phyloP scores from a whole-genome alignment of 2,888 invertebrate species.

The Diabrotica balteata region DNA sequence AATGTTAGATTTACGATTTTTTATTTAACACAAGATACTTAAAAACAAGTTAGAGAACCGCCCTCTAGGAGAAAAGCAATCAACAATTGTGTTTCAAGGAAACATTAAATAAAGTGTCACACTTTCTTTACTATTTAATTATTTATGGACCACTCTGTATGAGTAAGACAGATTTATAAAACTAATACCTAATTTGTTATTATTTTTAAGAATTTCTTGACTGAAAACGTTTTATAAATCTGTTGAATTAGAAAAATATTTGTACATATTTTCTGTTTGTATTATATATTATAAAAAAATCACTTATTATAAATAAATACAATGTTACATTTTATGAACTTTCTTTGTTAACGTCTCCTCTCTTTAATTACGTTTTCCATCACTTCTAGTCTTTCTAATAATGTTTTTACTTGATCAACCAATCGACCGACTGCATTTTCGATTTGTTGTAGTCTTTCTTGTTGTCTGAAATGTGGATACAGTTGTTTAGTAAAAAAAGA shows the following conservation, averaged over 20 bases:
- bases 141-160: conserved; percentile 10
- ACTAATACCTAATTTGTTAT: conserved; percentile 38
- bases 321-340: conserved; percentile 34
- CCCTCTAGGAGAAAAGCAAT: too few species aligned
- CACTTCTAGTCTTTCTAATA: conserved; percentile 49
- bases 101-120: too few species aligned
- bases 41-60: too few species aligned
- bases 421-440: conserved; percentile 46
- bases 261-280: conserved; percentile 50
- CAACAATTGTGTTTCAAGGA: too few species aligned
- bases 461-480: conserved; percentile 48
- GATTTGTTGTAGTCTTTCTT: conserved; percentile 49
- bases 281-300: conserved; percentile 34
- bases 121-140: conserved; percentile 12
- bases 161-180: conserved; percentile 44
- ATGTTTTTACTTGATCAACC: conserved; percentile 43
- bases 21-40: too few species aligned
- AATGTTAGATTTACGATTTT: too few species aligned
- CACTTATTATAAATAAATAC: conserved; percentile 40
- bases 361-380: conserved; percentile 39
- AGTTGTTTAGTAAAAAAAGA: not conserved
- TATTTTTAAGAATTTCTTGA: conserved; percentile 43
- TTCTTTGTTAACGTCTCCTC: conserved; percentile 27
- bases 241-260: conserved; percentile 39
- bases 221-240: conserved; percentile 50